Conservation (phyloP, 2,113 vertebrate genomes). For the Dermatemys mawii region DNA sequence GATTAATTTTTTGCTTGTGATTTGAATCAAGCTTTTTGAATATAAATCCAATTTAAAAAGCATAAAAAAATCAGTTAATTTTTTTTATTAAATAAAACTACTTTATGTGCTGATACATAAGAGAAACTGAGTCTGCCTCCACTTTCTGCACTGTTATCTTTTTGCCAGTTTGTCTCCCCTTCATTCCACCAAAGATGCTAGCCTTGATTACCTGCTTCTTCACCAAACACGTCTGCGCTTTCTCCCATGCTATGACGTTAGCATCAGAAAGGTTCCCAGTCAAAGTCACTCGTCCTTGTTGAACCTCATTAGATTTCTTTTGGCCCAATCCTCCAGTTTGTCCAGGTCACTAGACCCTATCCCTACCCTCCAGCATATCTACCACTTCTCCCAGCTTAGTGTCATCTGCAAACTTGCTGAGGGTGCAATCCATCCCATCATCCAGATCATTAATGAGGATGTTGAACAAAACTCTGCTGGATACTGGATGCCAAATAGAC, state of each 20-base stretch:
- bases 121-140: neutral
- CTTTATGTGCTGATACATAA: neutral
- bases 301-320: no score
- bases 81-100: neutral
- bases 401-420: no score
- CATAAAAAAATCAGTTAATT: neutral
- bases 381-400: no score
- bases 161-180: neutral
- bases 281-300: no score
- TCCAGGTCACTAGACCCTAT: no score
- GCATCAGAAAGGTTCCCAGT: constrained; percentile 26
- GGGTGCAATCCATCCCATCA: no score
- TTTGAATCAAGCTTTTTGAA: neutral
- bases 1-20: neutral
- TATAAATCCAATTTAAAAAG: neutral
- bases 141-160: fast-evolving
- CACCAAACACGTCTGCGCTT: constrained; percentile 38
- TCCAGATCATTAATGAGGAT: no score
- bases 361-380: no score
- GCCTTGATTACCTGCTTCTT: neutral
- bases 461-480: no score
- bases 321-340: no score
- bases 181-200: neutral
- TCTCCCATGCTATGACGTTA: neutral
- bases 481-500: no score